Conservation (phyloP, 2,888 invertebrate species). For the Heteromurus nitidus region DNA sequence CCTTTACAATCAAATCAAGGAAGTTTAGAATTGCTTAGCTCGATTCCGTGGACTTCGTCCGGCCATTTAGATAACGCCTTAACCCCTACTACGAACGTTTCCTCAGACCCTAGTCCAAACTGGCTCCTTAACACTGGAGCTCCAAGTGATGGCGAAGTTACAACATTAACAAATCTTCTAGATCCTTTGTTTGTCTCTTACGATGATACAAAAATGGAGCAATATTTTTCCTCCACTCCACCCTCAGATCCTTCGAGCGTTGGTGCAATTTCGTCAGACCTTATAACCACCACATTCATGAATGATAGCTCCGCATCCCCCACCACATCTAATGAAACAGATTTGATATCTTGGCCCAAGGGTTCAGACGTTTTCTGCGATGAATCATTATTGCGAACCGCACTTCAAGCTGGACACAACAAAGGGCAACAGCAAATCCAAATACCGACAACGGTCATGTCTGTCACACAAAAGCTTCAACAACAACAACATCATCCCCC, state of each 20-base stretch:
- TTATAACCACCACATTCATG: conserved; percentile 67
- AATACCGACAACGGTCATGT: conserved; percentile 57
- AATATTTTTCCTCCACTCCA: conserved; percentile 57
- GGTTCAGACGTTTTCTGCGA: conserved; percentile 67
- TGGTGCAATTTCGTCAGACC: conserved; percentile 64
- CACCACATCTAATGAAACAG: conserved; percentile 59
- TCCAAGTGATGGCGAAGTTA: conserved; percentile 69
- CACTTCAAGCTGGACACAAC: conserved; percentile 69
- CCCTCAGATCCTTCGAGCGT: conserved; percentile 40
- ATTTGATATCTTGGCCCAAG: conserved; percentile 67
- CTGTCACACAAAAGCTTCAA: conserved; percentile 56
- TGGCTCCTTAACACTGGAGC: conserved; percentile 65
- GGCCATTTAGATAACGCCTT: conserved; percentile 46
- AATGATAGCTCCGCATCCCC: conserved; percentile 64
- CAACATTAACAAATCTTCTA: conserved; percentile 72
- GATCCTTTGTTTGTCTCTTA: conserved; percentile 73
- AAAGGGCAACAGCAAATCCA: conserved; percentile 37
- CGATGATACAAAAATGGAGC: conserved; percentile 69
- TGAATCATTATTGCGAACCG: conserved; percentile 71
- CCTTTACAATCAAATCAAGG: conserved; percentile 50
- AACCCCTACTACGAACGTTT: conserved; percentile 36
- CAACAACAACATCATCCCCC: conserved; percentile 39
- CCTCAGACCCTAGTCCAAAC: conserved; percentile 56
- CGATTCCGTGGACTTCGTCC: conserved; percentile 68
- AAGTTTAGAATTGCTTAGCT: conserved; percentile 69